These are phyloP conservation scores for Philaethria dido DNA, from an alignment of 2,888 invertebrate species.

Conservation along the genomic window DNA sequence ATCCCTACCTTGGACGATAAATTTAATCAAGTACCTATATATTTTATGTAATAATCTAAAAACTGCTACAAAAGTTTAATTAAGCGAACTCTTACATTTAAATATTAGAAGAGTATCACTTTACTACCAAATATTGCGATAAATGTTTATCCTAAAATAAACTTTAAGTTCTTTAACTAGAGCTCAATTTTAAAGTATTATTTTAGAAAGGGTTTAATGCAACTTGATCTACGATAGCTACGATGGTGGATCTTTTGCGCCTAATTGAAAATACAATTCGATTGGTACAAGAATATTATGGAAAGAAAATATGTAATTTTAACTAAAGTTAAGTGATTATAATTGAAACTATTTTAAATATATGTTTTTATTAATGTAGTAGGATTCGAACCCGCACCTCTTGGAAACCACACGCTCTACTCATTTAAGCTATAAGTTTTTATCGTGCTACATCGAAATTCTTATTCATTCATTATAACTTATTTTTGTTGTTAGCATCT, in stretches of 20 bases:
- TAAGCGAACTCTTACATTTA: conserved; percentile 15
- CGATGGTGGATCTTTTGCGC: conserved; percentile 47
- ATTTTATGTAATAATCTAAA: conserved; percentile 1
- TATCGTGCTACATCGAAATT: no score
- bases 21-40: not conserved
- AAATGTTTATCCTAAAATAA: conserved; percentile 1
- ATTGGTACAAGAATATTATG: conserved; percentile 55
- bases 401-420: no score
- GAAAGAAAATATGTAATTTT: no score
- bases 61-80: conserved; percentile 11
- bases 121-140: conserved; percentile 7
- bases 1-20: not conserved
- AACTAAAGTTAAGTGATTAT: no score
- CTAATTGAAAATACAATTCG: conserved; percentile 60
- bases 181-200: conserved; percentile 11
- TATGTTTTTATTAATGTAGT: no score
- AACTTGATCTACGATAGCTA: conserved; percentile 24
- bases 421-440: no score
- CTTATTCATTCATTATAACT: no score
- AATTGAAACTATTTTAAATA: no score
- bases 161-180: not conserved
- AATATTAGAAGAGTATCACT: conserved; percentile 20
- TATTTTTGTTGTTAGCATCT: no score
- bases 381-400: no score
- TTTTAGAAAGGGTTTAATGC: conserved; percentile 20